A percentile compares a stretch with the other conserved stretches of the same genome.
Evolutionary conservation across 2,113 vertebrate genomes (phyloP).

Genomic region (Phocoena phocoena): DNA sequence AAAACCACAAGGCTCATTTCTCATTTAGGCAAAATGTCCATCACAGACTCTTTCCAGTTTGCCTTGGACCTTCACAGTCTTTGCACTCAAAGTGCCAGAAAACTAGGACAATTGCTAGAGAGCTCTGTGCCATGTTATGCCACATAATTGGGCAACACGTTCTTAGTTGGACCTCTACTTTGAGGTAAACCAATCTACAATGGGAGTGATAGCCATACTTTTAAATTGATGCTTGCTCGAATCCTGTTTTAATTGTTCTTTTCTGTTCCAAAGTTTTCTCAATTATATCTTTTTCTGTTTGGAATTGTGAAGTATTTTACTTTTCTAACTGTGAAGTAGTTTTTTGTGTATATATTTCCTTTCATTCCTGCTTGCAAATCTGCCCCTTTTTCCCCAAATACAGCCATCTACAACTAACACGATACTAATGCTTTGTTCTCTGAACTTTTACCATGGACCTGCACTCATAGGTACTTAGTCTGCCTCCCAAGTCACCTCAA

Average conservation of each 20-base stretch:
- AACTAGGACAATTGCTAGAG: neutral
- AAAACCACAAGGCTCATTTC: neutral
- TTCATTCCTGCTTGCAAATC: neutral
- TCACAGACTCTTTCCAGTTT: neutral
- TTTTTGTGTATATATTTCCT: neutral
- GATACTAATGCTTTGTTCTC: neutral
- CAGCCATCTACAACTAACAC: neutral
- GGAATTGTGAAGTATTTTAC: neutral
- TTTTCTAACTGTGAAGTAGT: neutral
- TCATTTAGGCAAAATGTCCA: neutral
- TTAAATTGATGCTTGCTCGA: neutral
- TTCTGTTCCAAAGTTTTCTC: neutral
- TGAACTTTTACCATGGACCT: neutral
- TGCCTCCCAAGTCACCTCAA: neutral
- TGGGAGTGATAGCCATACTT: fast-evolving
- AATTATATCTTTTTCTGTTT: neutral
- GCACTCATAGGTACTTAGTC: neutral
- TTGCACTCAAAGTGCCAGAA: neutral
- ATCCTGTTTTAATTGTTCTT: neutral
- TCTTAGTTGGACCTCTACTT: neutral
- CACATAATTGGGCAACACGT: neutral
- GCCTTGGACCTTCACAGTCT: neutral
- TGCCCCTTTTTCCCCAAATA: neutral
- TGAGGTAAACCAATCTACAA: neutral
- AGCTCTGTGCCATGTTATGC: neutral